Base-by-base conservation (phyloP, 2,113 vertebrate genomes). In the Scomber scombrus region DNA sequence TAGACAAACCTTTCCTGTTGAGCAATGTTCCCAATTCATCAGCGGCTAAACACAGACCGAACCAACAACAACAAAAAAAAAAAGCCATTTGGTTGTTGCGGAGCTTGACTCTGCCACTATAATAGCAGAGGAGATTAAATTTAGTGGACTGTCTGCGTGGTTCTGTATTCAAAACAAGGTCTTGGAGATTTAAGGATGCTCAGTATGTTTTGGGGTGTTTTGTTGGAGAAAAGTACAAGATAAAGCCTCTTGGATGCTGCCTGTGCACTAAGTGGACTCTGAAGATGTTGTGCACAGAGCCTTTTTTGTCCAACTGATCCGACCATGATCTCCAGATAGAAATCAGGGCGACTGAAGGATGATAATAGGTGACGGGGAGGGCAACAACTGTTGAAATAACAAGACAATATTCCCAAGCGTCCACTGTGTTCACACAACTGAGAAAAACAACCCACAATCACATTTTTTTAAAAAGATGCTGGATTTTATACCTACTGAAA, bases 121-220 rank as follows among this genome's bases (percentile, higher is more conserved):
- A 57, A 84, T 58, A 75, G 65, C 14, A 51, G 49, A 31, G 15
- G 10, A 61, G 51, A 87, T 87, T 82, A 49, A 6, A 78, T 85
- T 76, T 72, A 47, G 63, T 40, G 43, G 62, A 73, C 26, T 62
- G 73, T 46, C 49, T 52, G 21, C 29, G 46, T 84, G 65, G 54
- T 40, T 49, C 56, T 51, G 63, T 69, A 81, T 75, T 70, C 5
- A 72, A 29, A 75, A 71, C 57, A 11, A 78, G 55, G 51, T 67
- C 66, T 9, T 21, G 15, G 70, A 63, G 61, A 56, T 62, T 68
- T 6, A 21, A 67, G 18, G 18, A 71, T 13, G 54, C 15, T 21
- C 8, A 57, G 12, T 47, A 31, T 55, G 19, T 2, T 78, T 49
- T 69, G 23, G 23, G 23, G 23, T 26, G 23, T 54, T 40, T 40